phyloP scores from a whole-genome alignment of 2,797 vertebrate species.

The Masticophis lateralis region DNA sequence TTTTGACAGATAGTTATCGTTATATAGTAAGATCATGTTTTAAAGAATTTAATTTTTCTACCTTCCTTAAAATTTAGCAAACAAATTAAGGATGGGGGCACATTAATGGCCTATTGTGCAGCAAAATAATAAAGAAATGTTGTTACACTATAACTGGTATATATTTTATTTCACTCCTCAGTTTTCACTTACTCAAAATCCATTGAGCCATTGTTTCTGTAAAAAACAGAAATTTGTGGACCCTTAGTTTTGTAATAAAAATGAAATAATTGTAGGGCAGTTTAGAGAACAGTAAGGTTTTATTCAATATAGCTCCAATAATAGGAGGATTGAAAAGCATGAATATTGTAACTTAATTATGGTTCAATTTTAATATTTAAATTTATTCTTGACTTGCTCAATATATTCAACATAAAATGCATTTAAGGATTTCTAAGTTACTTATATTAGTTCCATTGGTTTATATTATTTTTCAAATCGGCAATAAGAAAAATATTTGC shows the following conservation, averaged over 20 bases:
- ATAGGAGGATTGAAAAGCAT: neutral
- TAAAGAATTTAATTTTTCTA: neutral
- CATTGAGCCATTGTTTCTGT: neutral
- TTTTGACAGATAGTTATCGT: neutral
- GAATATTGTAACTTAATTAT: neutral
- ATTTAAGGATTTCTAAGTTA: constrained; percentile 24
- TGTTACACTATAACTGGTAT: neutral
- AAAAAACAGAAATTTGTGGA: neutral
- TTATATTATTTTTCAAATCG: constrained; percentile 27
- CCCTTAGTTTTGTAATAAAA: neutral
- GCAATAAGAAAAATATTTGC: constrained; percentile 34
- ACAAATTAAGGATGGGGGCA: neutral
- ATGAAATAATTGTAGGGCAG: neutral
- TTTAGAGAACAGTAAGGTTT: neutral
- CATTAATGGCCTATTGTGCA: neutral
- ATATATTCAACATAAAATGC: constrained; percentile 3
- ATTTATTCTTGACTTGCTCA: neutral
- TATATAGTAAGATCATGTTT: neutral
- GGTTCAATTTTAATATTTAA: neutral
- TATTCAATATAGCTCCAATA: neutral
- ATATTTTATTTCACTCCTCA: constrained; percentile 18
- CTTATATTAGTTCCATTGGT: constrained; percentile 35
- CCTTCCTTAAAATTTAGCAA: neutral
- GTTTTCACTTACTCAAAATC: neutral
- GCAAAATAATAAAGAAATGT: neutral